Conservation (phyloP, 2,797 vertebrate species). For the Epinephelus awoara region DNA sequence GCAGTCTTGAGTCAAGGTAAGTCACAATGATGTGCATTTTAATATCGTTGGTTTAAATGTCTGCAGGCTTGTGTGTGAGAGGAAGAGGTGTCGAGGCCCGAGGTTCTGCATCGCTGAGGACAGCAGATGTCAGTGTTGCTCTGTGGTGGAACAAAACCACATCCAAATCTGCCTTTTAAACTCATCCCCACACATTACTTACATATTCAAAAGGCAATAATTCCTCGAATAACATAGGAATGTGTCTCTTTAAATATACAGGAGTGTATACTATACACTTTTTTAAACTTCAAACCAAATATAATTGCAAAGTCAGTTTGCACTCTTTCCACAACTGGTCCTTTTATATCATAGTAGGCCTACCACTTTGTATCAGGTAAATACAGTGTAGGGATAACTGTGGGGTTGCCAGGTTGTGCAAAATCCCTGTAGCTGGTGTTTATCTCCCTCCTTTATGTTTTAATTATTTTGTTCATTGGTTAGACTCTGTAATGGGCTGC, state of each 20-base stretch:
- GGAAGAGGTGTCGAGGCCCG: too few species aligned
- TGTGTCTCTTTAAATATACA: background rate
- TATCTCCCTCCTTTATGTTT: background rate
- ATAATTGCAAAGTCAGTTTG: background rate
- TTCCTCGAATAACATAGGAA: background rate
- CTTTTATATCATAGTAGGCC: background rate
- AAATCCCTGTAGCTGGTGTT: background rate
- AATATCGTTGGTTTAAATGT: background rate
- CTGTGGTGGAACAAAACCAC: slow-evolving; percentile 18
- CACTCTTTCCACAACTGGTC: background rate
- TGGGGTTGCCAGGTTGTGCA: slow-evolving; percentile 6
- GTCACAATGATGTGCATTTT: fast-evolving
- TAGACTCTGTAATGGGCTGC: too few species aligned
- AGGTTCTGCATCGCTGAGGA: background rate
- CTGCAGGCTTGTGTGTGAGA: background rate
- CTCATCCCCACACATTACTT: background rate
- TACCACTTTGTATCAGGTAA: background rate
- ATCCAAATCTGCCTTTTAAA: background rate
- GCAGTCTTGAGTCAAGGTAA: background rate
- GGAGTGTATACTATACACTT: too few species aligned
- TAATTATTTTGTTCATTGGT: background rate
- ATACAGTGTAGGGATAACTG: background rate
- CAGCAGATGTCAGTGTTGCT: slow-evolving; percentile 79
- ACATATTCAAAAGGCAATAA: background rate
- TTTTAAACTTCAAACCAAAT: too few species aligned